Percentiles rank a stretch among this genome's conserved stretches.
phyloP scores from a whole-genome alignment of 2,113 vertebrate species.

The Gila orcuttii region DNA sequence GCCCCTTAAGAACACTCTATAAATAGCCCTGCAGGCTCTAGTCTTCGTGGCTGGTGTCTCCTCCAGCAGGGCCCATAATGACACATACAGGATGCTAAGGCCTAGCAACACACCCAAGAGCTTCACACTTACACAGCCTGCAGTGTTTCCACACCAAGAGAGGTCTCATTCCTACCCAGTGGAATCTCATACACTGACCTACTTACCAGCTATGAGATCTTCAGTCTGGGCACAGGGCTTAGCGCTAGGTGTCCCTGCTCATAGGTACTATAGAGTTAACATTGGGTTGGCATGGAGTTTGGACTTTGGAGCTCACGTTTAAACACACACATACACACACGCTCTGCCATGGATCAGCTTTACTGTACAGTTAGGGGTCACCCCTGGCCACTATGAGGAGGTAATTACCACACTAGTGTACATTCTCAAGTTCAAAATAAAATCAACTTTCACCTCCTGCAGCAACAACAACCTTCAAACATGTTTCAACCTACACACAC shows the following conservation, averaged over 20 bases:
- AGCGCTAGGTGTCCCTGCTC: slow-evolving; percentile 62
- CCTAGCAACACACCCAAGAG: slow-evolving; percentile 46
- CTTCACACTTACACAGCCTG: slow-evolving; percentile 36
- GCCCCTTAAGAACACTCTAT: slow-evolving; percentile 72
- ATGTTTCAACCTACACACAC: slow-evolving; percentile 59
- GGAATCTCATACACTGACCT: slow-evolving; percentile 63
- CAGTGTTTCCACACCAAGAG: slow-evolving; percentile 41
- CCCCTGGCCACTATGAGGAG: slow-evolving; percentile 46
- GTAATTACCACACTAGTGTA: slow-evolving; percentile 52
- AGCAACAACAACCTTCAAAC: slow-evolving; percentile 57
- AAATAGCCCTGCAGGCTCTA: slow-evolving; percentile 73
- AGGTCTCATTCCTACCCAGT: slow-evolving; percentile 49
- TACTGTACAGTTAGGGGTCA: slow-evolving; percentile 40
- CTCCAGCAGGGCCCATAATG: slow-evolving; percentile 72
- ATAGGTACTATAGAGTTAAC: slow-evolving; percentile 52
- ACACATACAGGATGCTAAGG: slow-evolving; percentile 72
- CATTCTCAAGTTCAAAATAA: slow-evolving; percentile 55
- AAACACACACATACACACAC: not conserved
- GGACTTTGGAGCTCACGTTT: slow-evolving; percentile 46
- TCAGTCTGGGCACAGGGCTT: slow-evolving; percentile 54
- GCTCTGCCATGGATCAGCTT: not conserved
- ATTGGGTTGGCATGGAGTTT: slow-evolving; percentile 31
- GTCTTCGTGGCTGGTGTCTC: slow-evolving; percentile 70
- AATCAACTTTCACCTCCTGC: slow-evolving; percentile 44
- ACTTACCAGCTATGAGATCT: slow-evolving; percentile 59